A percentile compares a stretch with the other conserved stretches of the same genome.
Evolutionary conservation across 64 coral and sea anemone species (phyloP).

Genomic region (Acropora tenuis): DNA sequence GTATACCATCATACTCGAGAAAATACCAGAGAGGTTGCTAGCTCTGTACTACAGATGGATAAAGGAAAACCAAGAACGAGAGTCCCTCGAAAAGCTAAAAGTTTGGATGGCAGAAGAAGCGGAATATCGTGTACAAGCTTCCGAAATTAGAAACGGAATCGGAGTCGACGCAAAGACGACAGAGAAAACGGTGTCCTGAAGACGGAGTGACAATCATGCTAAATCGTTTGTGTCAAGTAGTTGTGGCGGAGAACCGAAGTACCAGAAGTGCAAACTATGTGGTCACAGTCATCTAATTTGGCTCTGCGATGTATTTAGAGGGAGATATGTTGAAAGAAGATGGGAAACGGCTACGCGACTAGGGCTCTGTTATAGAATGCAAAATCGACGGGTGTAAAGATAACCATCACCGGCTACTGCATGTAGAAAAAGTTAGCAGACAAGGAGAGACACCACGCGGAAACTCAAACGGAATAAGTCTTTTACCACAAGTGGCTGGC

Average conservation of each 20-base stretch:
- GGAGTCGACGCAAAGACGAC: conserved; percentile 10
- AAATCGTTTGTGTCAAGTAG: not conserved
- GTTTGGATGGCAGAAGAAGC: conserved; percentile 63
- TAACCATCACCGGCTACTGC: conserved; percentile 45
- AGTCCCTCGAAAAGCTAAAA: conserved; percentile 52
- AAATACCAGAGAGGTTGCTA: conserved; percentile 4
- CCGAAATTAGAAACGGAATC: conserved; percentile 51
- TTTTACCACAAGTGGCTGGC: not conserved
- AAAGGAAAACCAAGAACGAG: conserved; percentile 32
- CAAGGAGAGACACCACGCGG: not conserved
- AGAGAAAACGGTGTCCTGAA: not conserved
- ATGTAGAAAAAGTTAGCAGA: conserved; percentile 27
- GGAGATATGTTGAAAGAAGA: not conserved
- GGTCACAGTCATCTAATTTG: not conserved
- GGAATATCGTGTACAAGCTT: conserved; percentile 58
- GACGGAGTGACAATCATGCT: not conserved
- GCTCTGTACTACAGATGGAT: conserved; percentile 14
- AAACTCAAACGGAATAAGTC: not conserved
- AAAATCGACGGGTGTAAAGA: conserved; percentile 46
- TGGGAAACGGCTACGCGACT: conserved; percentile 19
- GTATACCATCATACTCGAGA: conserved; percentile 57
- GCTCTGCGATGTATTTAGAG: not conserved
- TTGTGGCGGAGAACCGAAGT: not conserved
- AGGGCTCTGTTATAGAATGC: conserved; percentile 14
- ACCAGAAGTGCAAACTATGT: not conserved